These are phyloP conservation scores for Philotrypesis tridentata DNA, from an alignment of 1,140 invertebrate species.

Conservation along the genomic window DNA sequence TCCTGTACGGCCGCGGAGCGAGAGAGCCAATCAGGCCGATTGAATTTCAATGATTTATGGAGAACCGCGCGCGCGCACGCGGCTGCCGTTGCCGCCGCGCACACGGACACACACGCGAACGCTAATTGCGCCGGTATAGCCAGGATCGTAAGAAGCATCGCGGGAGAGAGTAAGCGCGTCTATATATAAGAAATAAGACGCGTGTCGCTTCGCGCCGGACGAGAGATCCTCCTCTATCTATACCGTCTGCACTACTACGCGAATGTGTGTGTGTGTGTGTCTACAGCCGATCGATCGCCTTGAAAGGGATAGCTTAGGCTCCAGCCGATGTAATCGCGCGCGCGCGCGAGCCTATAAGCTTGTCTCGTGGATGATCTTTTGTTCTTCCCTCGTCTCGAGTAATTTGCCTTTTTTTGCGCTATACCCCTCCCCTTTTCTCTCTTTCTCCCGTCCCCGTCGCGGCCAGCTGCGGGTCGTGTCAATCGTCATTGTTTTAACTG, in stretches of 20 bases:
- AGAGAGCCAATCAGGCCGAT: conserved; percentile 51
- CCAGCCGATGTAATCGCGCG: not conserved
- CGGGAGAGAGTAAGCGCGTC: conserved; percentile 15
- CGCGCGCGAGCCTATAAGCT: not conserved
- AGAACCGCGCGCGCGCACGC: conserved; percentile 38
- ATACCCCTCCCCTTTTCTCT: too few relatives aligned
- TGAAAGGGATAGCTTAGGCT: conserved; percentile 23
- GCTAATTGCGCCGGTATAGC: conserved; percentile 59
- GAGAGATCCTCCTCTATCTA: not conserved
- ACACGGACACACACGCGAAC: not conserved
- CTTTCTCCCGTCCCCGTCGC: not conserved
- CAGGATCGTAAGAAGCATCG: conserved; percentile 53
- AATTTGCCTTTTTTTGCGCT: not conserved
- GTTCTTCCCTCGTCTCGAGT: not conserved
- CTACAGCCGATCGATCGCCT: conserved; percentile 32
- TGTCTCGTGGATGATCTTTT: not conserved
- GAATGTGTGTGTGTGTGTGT: too few relatives aligned
- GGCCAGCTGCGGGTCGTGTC: not conserved
- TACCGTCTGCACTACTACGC: not conserved
- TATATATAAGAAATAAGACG: conserved; percentile 39
- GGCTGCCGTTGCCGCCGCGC: too few relatives aligned
- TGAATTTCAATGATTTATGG: conserved; percentile 68
- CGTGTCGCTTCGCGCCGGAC: conserved; percentile 24
- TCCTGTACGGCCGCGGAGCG: too few relatives aligned
- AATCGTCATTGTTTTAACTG: not conserved